Conservation (phyloP, 2,113 vertebrate species). For the cat (Felis catus) region DNA sequence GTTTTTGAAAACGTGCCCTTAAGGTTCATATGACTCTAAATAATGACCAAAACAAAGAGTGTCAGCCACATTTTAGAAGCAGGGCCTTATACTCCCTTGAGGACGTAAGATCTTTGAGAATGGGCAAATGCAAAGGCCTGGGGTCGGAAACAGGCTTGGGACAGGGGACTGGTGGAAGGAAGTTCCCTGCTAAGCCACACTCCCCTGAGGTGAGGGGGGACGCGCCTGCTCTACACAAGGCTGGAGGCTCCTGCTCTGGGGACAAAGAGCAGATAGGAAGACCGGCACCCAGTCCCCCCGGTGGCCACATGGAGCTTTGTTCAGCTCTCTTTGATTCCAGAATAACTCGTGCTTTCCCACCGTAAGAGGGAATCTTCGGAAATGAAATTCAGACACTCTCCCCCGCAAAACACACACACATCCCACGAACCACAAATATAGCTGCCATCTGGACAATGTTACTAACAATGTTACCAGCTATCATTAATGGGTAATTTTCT, state of each 20-base stretch:
- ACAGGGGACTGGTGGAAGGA: neutral
- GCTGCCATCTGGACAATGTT: neutral
- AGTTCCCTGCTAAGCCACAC: neutral
- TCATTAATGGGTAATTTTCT: neutral
- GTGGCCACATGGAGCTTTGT: neutral
- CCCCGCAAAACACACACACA: neutral
- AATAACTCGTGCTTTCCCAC: neutral
- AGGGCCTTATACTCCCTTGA: neutral
- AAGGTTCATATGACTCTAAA: neutral
- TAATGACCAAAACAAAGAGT: neutral
- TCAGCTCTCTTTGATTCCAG: neutral
- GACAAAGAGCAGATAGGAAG: neutral
- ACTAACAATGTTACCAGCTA: neutral
- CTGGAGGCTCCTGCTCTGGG: neutral
- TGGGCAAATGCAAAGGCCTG: neutral
- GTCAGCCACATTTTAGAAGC: neutral
- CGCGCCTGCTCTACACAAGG: neutral
- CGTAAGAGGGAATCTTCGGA: neutral
- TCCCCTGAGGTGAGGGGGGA: neutral
- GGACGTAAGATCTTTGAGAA: neutral
- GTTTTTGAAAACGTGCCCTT: neutral
- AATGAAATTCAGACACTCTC: neutral
- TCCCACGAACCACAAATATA: neutral
- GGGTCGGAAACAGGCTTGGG: neutral
- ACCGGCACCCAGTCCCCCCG: rapidly evolving